Percentiles rank a stretch among this genome's conserved stretches.
Evolutionary conservation across 2,113 vertebrate species (phyloP).

Genomic region (Otus sunia): DNA sequence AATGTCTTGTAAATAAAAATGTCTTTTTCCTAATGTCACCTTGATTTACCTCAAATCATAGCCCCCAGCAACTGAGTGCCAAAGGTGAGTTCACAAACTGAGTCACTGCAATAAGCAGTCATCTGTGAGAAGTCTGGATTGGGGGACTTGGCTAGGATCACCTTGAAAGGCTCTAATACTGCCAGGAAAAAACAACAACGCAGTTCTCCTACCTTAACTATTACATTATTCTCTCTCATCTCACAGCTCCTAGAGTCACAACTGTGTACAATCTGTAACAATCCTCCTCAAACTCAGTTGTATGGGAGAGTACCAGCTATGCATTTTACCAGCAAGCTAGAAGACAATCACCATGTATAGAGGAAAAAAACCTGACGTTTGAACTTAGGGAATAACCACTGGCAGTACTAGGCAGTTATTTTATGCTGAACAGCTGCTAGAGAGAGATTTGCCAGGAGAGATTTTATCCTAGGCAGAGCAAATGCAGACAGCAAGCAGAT

Average conservation of each 20-base stretch:
- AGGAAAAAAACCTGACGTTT: background rate
- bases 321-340: background rate
- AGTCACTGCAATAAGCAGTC: background rate
- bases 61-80: background rate
- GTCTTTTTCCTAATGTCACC: background rate
- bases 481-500: background rate
- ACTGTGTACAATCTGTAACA: background rate
- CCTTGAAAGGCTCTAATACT: background rate
- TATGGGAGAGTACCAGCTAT: background rate
- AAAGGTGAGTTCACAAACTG: background rate
- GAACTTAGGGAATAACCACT: background rate
- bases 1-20: background rate
- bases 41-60: background rate
- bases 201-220: background rate
- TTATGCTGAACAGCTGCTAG: background rate
- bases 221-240: background rate
- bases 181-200: rapidly evolving
- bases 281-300: background rate
- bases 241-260: background rate
- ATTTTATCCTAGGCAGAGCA: background rate
- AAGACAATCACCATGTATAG: rapidly evolving
- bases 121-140: background rate
- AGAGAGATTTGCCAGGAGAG: background rate
- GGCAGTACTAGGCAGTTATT: background rate
- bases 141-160: background rate